Evolutionary conservation across 1,140 invertebrate genomes (phyloP).

Genomic region (Leptinotarsa texana): DNA sequence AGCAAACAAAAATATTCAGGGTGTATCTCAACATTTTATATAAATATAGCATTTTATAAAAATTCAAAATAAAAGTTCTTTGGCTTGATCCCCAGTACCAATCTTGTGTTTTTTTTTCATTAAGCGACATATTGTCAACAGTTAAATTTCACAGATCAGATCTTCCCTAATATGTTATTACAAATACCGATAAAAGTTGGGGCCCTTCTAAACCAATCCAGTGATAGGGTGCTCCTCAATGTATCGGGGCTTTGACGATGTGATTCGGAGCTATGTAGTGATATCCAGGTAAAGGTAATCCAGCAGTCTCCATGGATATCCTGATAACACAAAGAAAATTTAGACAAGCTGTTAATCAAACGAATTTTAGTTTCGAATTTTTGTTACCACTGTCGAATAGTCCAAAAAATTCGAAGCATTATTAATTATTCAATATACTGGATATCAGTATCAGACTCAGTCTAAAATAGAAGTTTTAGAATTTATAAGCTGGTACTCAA

Average conservation of each 20-base stretch:
- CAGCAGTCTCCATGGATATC: slow-evolving; percentile 91
- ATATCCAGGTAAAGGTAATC: slow-evolving; percentile 84
- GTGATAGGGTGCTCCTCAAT: slow-evolving; percentile 62
- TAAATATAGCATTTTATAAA: slow-evolving; percentile 56
- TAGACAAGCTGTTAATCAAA: slow-evolving; percentile 21
- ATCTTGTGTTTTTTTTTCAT: slow-evolving; percentile 46
- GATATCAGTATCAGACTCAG: too few relatives aligned
- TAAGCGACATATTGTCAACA: slow-evolving; percentile 35
- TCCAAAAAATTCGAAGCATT: too few relatives aligned
- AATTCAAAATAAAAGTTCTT: slow-evolving; percentile 67
- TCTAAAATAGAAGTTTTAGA: too few relatives aligned
- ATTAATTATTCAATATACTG: too few relatives aligned
- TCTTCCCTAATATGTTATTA: slow-evolving; percentile 44
- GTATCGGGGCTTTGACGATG: slow-evolving; percentile 88
- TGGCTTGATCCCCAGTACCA: slow-evolving; percentile 65
- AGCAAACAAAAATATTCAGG: slow-evolving; percentile 41
- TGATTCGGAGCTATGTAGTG: slow-evolving; percentile 90
- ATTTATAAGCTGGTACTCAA: too few relatives aligned
- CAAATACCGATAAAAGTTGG: slow-evolving; percentile 48
- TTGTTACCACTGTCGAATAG: too few relatives aligned
- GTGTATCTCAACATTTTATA: slow-evolving; percentile 48
- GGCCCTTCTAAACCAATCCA: slow-evolving; percentile 41
- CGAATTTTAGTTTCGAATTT: slow-evolving; percentile 6
- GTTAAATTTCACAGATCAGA: slow-evolving; percentile 42
- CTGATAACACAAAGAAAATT: slow-evolving; percentile 57